Conservation (phyloP, 2,113 vertebrate species). For the Peucedramus taeniatus region DNA sequence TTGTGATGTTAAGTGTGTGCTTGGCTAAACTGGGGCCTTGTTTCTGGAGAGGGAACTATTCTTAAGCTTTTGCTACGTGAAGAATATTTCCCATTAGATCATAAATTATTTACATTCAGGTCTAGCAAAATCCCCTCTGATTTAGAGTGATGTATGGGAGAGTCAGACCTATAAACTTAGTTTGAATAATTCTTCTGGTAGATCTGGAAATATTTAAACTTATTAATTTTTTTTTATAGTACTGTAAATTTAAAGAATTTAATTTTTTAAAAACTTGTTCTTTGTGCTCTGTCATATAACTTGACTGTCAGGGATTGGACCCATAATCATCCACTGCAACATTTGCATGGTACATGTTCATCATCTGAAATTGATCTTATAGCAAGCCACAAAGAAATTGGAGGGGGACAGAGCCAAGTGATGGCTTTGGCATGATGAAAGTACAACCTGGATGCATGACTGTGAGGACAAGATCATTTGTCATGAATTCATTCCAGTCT, state of each 20-base stretch:
- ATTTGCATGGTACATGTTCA: neutral
- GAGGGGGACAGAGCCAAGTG: neutral
- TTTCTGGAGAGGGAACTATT: neutral
- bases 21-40: neutral
- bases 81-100: conserved; percentile 16
- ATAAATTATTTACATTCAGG: neutral
- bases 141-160: conserved; percentile 41
- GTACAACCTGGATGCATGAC: neutral
- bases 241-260: conserved; percentile 29
- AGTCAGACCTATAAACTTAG: conserved; percentile 33
- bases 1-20: neutral
- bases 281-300: neutral
- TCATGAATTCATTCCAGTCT: neutral
- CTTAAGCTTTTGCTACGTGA: neutral
- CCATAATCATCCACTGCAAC: neutral
- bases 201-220: conserved; percentile 60
- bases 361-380: neutral
- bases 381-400: neutral
- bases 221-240: neutral
- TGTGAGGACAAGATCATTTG: neutral
- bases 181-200: conserved; percentile 57
- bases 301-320: neutral
- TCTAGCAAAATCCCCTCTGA: conserved; percentile 20
- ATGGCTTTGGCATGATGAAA: neutral
- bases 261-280: neutral